Conservation (phyloP, 2,113 vertebrate genomes). For the Hirundichthys speculiger region DNA sequence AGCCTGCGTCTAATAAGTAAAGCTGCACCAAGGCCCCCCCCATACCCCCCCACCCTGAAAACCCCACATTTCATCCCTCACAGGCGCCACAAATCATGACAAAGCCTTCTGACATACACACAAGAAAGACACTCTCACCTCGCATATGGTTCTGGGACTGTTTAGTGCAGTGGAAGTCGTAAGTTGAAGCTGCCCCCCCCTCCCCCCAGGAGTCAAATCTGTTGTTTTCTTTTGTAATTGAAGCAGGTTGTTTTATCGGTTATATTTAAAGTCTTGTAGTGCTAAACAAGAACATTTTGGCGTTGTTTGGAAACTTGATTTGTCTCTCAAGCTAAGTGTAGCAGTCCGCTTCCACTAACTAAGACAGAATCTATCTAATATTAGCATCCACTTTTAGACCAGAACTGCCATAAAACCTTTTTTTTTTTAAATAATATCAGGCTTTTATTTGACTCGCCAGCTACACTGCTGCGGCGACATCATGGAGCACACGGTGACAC, state of each 20-base stretch:
- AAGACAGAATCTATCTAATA: too few relatives aligned
- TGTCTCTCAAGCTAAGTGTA: too few relatives aligned
- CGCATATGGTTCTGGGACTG: conserved; percentile 6
- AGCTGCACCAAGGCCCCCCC: too few relatives aligned
- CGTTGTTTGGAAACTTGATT: too few relatives aligned
- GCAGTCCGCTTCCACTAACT: too few relatives aligned
- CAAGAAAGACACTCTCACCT: neutral
- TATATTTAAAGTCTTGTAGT: neutral
- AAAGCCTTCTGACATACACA: conserved; percentile 33
- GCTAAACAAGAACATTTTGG: neutral
- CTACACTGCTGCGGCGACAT: neutral
- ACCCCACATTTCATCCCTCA: conserved; percentile 12
- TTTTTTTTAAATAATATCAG: neutral
- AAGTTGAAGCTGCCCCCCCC: neutral
- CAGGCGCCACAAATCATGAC: conserved; percentile 47
- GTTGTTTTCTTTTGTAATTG: neutral
- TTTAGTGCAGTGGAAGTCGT: neutral
- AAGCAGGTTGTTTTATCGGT: neutral
- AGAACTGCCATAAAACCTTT: too few relatives aligned
- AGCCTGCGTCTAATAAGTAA: conserved; percentile 38
- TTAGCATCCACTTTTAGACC: too few relatives aligned
- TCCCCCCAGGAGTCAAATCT: neutral
- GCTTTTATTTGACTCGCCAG: conserved; percentile 19
- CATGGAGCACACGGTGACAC: conserved; percentile 4
- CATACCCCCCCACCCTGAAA: neutral